phyloP scores from a whole-genome alignment of 37 sponge, comb jelly and placozoan genomes.

The Crambe crambe region DNA sequence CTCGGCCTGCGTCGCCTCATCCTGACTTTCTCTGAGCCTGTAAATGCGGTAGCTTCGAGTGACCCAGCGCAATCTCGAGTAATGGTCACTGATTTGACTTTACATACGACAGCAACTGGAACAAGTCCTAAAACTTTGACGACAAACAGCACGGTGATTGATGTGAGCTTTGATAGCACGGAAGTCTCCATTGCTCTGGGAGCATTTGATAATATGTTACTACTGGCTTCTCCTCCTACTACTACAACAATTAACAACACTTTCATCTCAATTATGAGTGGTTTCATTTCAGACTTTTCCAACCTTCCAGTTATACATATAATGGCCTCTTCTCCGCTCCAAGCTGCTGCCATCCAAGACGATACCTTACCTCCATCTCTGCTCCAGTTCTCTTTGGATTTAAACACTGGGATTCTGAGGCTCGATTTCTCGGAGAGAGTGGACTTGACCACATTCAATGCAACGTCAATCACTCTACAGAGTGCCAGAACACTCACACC shows the following conservation, averaged over 20 bases:
- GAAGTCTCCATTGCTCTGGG: slow-evolving; percentile 57
- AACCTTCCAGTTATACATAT: slow-evolving; percentile 34
- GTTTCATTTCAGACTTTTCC: slow-evolving; percentile 47
- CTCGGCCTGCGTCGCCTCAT: slow-evolving; percentile 70
- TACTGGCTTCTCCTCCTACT: slow-evolving; percentile 1
- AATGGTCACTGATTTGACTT: slow-evolving; percentile 2
- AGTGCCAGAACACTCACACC: slow-evolving; percentile 21
- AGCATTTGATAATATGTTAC: slow-evolving; percentile 15
- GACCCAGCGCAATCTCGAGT: not conserved
- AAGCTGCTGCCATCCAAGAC: slow-evolving; percentile 65
- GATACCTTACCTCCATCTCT: slow-evolving; percentile 72
- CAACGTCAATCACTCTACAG: slow-evolving; percentile 61
- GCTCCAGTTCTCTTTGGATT: slow-evolving; percentile 71
- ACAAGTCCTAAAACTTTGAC: not conserved
- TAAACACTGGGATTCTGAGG: slow-evolving; percentile 60
- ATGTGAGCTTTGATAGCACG: slow-evolving; percentile 64
- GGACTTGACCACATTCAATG: slow-evolving; percentile 38
- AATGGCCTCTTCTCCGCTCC: slow-evolving; percentile 6
- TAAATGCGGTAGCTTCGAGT: not conserved
- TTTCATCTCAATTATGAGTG: slow-evolving; percentile 39
- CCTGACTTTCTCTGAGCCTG: slow-evolving; percentile 82
- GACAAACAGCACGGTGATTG: slow-evolving; percentile 33
- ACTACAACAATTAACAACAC: slow-evolving; percentile 65
- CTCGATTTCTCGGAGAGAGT: slow-evolving; percentile 75
- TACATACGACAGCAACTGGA: slow-evolving; percentile 13